These are phyloP conservation scores for Myodes glareolus DNA, from an alignment of 2,113 vertebrate genomes.

Conservation along the genomic window DNA sequence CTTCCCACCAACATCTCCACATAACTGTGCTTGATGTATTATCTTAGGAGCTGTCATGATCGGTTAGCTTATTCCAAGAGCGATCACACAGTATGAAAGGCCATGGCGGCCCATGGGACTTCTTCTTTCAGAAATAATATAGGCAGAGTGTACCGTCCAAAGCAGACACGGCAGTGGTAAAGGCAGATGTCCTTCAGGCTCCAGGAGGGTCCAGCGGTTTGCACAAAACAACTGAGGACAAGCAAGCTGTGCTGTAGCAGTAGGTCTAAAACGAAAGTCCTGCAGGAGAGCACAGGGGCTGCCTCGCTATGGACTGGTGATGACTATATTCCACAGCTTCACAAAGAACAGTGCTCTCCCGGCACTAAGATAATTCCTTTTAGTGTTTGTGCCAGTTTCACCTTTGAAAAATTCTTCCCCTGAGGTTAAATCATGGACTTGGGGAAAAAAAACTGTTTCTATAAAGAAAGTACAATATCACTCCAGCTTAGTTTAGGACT, in stretches of 20 bases:
- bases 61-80: slow-evolving; percentile 23
- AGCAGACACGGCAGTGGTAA: slow-evolving; percentile 46
- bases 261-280: neutral
- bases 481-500: neutral
- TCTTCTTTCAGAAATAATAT: neutral
- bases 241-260: neutral
- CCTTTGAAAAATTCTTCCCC: neutral
- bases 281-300: neutral
- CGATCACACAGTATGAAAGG: neutral
- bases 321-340: neutral
- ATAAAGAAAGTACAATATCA: neutral
- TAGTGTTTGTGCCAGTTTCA: neutral
- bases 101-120: neutral
- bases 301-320: neutral
- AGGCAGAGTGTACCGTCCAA: neutral
- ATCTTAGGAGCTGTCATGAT: slow-evolving; percentile 53
- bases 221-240: neutral
- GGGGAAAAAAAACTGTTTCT: neutral
- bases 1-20: neutral
- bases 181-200: slow-evolving; percentile 34
- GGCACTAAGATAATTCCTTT: neutral
- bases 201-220: neutral
- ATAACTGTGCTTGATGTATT: slow-evolving; percentile 10
- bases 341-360: neutral
- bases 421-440: neutral